Conservation (phyloP, 2,888 invertebrate genomes). For the Alentia gelatinosa region DNA sequence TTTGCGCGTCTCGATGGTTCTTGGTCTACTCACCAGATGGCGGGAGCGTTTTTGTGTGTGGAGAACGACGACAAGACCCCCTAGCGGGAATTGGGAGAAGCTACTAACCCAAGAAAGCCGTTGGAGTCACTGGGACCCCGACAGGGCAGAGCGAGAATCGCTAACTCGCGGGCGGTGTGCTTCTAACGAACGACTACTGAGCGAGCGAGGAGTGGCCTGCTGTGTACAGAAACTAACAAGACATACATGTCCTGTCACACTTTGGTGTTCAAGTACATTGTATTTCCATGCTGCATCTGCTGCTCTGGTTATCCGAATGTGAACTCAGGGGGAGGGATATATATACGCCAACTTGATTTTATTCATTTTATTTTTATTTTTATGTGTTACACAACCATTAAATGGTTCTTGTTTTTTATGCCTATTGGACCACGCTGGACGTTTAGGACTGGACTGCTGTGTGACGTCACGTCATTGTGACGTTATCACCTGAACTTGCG, state of each 20-base stretch:
- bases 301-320: not conserved
- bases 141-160: not conserved
- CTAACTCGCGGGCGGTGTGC: not conserved
- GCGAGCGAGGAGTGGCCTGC: not conserved
- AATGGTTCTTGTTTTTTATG: not conserved
- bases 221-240: no score
- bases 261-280: not conserved
- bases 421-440: not conserved
- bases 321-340: not conserved
- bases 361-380: not conserved
- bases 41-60: not conserved
- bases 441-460: not conserved
- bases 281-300: not conserved
- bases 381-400: not conserved
- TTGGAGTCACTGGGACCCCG: not conserved
- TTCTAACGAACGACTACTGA: not conserved
- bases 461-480: not conserved
- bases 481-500: no score
- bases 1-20: not conserved
- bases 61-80: not conserved
- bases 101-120: not conserved
- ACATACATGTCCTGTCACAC: not conserved
- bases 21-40: not conserved
- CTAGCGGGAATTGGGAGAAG: not conserved
- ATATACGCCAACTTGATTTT: no score